Evolutionary conservation across 1,140 invertebrate species (phyloP), one percentile per base, ranked within the genome.

Genomic region (Drosophila leontia): DNA sequence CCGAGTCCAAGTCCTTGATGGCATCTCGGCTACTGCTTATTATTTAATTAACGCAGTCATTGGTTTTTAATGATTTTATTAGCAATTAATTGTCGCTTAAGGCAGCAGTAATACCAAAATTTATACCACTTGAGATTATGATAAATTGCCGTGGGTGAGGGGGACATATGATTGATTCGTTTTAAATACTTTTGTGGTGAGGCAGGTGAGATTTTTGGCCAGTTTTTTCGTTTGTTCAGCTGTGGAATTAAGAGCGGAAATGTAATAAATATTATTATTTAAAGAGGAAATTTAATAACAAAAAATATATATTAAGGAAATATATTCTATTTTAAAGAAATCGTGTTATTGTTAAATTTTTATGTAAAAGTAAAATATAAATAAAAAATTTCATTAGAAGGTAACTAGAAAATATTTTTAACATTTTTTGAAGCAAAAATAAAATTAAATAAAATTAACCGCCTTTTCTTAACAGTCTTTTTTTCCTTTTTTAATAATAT

Each of bases 21-120:
- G 32, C 19, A 32, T 19, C 26, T 19, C 26, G 42, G 48, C 74
- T 67, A 53, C 39, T 68, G 74, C 62, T 72, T 72, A 44, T 72
- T 72, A 68, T 68, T 74, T 61, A 77, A 78, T 78, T 61, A 76
- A 78, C 68, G 64, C 75, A 69, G 51, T 77, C 56, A 78, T 78
- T 77, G 75, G n/a, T 62, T 78, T 69, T 77, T 78, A 78, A 77
- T 78, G 75, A 77, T 69, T 77, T 78, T 78, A 78, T 77, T 78
- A 78, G 74, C 74, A 78, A 77, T 78, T 69, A 69, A 77, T 78
- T 78, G 63, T 32, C 60, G 69, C 69, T 72, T 32, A 71, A 42
- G 69, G 42, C 45, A 23, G 32, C 32, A 41, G 60, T 37, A 67
- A 26, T 65, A 6, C 32, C 41, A n/a, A 29, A 61, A 62, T 64